These are phyloP conservation scores for Lasioglossum baleicum DNA, from an alignment of 1,140 invertebrate species.

Conservation along the genomic window DNA sequence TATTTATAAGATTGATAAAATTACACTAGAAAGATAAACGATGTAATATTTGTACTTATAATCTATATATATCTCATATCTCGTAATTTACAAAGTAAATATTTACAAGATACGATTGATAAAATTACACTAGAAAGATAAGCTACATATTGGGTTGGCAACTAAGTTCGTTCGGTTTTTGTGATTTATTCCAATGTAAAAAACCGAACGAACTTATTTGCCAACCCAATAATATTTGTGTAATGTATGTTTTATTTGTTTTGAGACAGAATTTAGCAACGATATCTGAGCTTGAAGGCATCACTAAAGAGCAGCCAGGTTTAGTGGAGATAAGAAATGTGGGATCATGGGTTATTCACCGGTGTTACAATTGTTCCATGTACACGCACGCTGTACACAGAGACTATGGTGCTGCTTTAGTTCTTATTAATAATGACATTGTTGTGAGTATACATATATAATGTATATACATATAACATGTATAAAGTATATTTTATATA, in stretches of 20 bases:
- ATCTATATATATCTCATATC: too few relatives aligned
- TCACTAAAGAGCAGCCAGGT: conserved; percentile 78
- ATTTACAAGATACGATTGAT: too few relatives aligned
- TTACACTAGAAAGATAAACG: too few relatives aligned
- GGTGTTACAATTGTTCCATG: conserved; percentile 78
- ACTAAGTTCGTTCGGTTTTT: too few relatives aligned
- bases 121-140: too few relatives aligned
- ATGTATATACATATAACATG: background rate
- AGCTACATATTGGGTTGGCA: too few relatives aligned
- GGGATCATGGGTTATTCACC: conserved; percentile 79
- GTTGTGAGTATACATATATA: conserved; percentile 72
- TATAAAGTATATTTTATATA: background rate
- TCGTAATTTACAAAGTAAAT: too few relatives aligned
- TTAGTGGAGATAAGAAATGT: conserved; percentile 77
- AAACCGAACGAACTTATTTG: too few relatives aligned
- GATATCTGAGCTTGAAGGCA: conserved; percentile 74
- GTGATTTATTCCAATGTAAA: too few relatives aligned
- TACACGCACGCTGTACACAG: conserved; percentile 80
- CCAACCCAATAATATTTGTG: too few relatives aligned
- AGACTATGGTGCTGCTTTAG: conserved; percentile 77
- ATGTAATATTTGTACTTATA: too few relatives aligned
- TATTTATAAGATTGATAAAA: too few relatives aligned
- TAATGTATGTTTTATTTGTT: conserved; percentile 11
- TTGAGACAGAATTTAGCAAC: conserved; percentile 72
- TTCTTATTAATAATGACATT: conserved; percentile 77